Conservation (phyloP, 2,113 vertebrate genomes). For the Chloropsis cyanopogon region DNA sequence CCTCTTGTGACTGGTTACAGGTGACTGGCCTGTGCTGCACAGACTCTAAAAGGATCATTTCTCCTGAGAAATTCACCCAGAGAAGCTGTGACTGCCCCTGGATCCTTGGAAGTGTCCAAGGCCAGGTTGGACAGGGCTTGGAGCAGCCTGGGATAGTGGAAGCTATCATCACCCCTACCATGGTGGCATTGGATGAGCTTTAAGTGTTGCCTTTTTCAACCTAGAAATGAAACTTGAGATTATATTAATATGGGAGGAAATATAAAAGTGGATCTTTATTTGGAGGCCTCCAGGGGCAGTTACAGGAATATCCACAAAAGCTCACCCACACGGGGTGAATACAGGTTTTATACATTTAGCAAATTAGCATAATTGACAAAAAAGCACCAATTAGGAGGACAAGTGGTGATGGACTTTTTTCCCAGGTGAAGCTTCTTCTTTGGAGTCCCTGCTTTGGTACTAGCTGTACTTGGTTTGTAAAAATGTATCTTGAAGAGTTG, state of each 20-base stretch:
- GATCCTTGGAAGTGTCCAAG: neutral
- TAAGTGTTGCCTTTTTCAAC: neutral
- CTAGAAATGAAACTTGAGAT: neutral
- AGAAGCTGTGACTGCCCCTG: neutral
- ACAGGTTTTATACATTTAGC: neutral
- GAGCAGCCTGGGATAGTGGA: rapidly evolving
- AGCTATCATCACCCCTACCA: neutral
- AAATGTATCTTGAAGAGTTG: neutral
- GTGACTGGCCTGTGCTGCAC: neutral
- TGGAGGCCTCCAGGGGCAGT: neutral
- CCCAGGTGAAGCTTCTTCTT: neutral
- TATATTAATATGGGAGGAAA: neutral
- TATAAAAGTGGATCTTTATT: neutral
- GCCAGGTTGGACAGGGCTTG: rapidly evolving
- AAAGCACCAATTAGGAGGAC: neutral
- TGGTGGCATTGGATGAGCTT: neutral
- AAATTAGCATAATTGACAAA: neutral
- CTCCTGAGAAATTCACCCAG: neutral
- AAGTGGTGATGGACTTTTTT: neutral
- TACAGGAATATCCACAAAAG: neutral
- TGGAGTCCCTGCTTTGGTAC: neutral
- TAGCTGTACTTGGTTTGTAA: neutral
- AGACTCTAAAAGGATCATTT: neutral
- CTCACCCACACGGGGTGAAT: neutral
- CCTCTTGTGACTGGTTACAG: rapidly evolving